Evolutionary conservation across 2,888 invertebrate genomes (phyloP), one percentile per base, ranked within the genome.

Genomic region (Agrotis exclamationis): DNA sequence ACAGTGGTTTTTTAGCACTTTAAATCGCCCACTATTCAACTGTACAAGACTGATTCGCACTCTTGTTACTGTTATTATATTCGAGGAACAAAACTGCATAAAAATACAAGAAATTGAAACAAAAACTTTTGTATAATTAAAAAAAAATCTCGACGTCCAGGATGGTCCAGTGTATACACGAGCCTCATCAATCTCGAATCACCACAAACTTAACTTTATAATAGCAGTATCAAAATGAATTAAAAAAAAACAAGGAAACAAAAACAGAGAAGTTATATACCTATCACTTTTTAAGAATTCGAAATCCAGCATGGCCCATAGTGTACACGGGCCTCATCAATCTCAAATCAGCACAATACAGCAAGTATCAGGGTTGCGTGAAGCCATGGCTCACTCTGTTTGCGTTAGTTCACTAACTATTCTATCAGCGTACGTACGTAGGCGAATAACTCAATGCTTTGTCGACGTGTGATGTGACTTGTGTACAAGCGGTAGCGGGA

Each of bases 401-500:
- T 78, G 64, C 68, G 69, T 74, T 80, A 84, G 76, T 87, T 85
- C 66, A 59, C 78, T 83, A 89, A 90, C 84, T 88, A 89, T 90
- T 87, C 87, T 85, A 88, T 87, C 87, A 87, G 77, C 79, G 83
- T 72, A 79, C 80, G 80, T 80, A 85, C 86, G 83, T 86, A 88
- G 80, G 87, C 82, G 86, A 89, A 90, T 90, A 89, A 84, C 88
- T 90, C 85, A 88, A 90, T 87, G 87, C 72, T 84, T 83, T 77
- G 81, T 80, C 67, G 83, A 83, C 83, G 69, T 70, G 75, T 62
- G 56, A 51, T 39, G 50, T 56, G 71, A 50, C 22, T 1, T 33
- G 63, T 80, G 48, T 7, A 58, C 6, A 14, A 63, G 77, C 51
- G 71, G 16, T 11, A 62, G 80, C 63, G 57, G 28, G 3, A 48